A percentile compares a stretch with the other conserved stretches of the same genome.
These are phyloP conservation scores for Heliocidaris erythrogramma DNA, from an alignment of 35 echinoderm and acorn worm species.

Conservation along the genomic window DNA sequence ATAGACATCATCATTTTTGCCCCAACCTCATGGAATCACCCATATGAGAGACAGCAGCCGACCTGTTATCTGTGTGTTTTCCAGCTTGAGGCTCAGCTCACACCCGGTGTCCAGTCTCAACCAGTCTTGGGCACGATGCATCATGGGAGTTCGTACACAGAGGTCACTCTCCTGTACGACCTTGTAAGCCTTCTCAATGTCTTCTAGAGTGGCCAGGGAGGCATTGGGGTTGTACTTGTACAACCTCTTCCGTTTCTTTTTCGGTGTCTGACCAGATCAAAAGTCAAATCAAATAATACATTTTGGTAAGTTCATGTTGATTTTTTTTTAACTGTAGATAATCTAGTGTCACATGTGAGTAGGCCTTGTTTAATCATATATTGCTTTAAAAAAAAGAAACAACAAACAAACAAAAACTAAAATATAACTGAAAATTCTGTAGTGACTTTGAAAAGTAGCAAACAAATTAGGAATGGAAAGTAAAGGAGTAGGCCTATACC, in stretches of 20 bases:
- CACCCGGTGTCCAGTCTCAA: slow-evolving; percentile 31
- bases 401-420: too few species aligned
- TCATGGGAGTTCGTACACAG: slow-evolving; percentile 67
- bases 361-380: neutral
- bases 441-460: too few species aligned
- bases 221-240: slow-evolving; percentile 26
- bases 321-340: neutral
- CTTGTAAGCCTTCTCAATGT: slow-evolving; percentile 63
- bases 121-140: slow-evolving; percentile 52
- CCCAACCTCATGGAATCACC: too few species aligned
- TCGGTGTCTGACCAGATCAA: neutral
- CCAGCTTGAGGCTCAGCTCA: slow-evolving; percentile 74
- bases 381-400: neutral
- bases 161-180: slow-evolving; percentile 68
- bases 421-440: too few species aligned
- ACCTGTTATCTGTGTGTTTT: slow-evolving; percentile 82
- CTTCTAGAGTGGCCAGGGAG: slow-evolving; percentile 55
- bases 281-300: too few species aligned
- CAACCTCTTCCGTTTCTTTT: neutral
- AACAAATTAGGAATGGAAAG: too few species aligned
- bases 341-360: neutral
- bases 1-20: too few species aligned
- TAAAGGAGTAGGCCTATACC: too few species aligned
- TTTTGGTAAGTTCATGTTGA: neutral
- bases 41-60: too few species aligned